phyloP scores from a whole-genome alignment of 2,888 invertebrate species.

The Nomada ruficornis region DNA sequence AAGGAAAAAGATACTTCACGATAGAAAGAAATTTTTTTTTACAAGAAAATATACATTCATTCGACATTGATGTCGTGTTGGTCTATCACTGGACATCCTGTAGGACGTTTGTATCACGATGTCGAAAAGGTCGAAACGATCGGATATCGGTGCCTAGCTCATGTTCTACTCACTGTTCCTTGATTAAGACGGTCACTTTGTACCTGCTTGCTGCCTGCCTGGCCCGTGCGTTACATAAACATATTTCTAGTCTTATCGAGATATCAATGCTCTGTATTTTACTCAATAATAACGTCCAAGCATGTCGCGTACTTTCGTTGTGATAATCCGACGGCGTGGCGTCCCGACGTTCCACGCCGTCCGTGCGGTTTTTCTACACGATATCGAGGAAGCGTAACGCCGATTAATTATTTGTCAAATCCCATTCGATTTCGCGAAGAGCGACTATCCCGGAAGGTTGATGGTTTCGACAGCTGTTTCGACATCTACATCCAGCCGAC shows the following conservation, averaged over 20 bases:
- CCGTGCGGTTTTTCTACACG: constrained; percentile 53
- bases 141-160: constrained; percentile 71
- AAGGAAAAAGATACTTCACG: not conserved
- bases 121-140: constrained; percentile 75
- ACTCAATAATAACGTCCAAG: constrained; percentile 71
- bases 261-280: constrained; percentile 54
- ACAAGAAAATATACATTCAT: not conserved
- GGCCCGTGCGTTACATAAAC: constrained; percentile 69
- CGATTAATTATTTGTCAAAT: constrained; percentile 59
- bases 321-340: constrained; percentile 61
- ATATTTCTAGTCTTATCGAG: constrained; percentile 70
- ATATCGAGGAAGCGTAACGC: constrained; percentile 58
- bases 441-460: constrained; percentile 68
- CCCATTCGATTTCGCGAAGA: constrained; percentile 61
- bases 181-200: constrained; percentile 74
- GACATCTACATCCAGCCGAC: constrained; percentile 68
- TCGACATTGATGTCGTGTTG: constrained; percentile 39
- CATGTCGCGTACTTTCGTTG: constrained; percentile 72
- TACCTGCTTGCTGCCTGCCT: constrained; percentile 76
- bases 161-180: constrained; percentile 70
- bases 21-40: not conserved
- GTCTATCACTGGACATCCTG: constrained; percentile 50
- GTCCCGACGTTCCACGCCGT: constrained; percentile 36
- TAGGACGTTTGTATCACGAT: constrained; percentile 67
- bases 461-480: constrained; percentile 75